Base-by-base conservation (phyloP, 2,113 vertebrate species). In the Callaeas wilsoni region DNA sequence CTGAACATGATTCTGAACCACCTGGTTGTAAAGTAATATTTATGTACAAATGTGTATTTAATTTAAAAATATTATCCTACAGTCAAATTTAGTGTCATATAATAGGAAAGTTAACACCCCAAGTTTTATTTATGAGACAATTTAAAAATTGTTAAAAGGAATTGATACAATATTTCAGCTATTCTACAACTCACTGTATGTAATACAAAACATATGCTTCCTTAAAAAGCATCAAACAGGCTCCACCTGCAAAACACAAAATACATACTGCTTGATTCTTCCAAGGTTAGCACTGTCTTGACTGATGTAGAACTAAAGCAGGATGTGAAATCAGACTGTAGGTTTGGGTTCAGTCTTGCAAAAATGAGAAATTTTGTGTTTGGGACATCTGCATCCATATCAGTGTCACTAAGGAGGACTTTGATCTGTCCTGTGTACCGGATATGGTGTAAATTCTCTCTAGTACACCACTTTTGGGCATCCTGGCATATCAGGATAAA, bases 1-100 rank as follows among this genome's bases (percentile, higher is more conserved):
- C 30, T 76, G 87, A 92, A 87, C 39, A 75, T 95, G 94, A 74
- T 84, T 89, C 42, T 81, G 41, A 97, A 92, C 62, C 75, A 96
- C 86, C 75, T 96, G 92, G 69, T 78, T 97, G 41, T 46, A 84
- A 96, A 95, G 94, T 87, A 56, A 55, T 97, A 93, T 95, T 97
- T 96, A 93, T 17, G 25, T 65, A 85, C 68, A 94, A 69, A 90
- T 70, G 60, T 82, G 52, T 53, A 89, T 80, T 95, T 92, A 94
- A 89, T 90, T 96, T 89, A 94, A 94, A 87, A 96, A 89, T 96
- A 71, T 42, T 86, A 80, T 73, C 53, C 47, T 71, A 26, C 56
- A 82, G 67, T 68, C 60, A 88, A 59, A 93, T 93, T 97, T 96
- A 76, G 33, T 80, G 84, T 89, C 69, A 71, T 82, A 52, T 65